Evolutionary conservation across 2,888 invertebrate genomes (phyloP), one percentile per base, ranked within the genome.

Genomic region (Hydriomena furcata): DNA sequence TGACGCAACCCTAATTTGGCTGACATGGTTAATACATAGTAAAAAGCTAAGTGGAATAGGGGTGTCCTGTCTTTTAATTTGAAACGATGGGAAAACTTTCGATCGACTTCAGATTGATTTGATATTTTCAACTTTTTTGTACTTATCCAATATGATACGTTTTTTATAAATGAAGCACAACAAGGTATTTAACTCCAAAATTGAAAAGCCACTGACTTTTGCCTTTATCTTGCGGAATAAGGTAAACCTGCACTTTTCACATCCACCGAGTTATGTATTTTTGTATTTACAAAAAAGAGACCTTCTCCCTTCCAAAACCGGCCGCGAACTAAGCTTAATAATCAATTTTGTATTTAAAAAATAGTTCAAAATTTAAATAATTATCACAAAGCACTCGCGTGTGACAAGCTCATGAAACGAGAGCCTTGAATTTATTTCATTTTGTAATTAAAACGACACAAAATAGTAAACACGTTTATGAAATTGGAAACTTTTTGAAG

Each of bases 51-150:
- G 65, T 61, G 53, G 54, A 57, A 87, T 85, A 83, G 82, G 87
- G 86, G 87, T 78, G 71, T 71, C 60, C 79, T 82, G 74, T 83
- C 73, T 81, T 83, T 84, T 81, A 82, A 84, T 85, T 80, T 70
- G 66, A 62, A 64, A 63, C 65, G 62, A 76, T 86, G 87, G 79
- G 87, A 83, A 84, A 82, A 78, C 73, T 82, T 84, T 61, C 66
- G 76, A 55, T 52, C 44, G 28, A 17, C 28, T 27, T 20, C n/a
- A 32, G 12, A 36, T 3, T 24, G 8, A 5, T 24, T 17, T 27
- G 17, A 2, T n/a, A n/a, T n/a, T n/a, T n/a, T n/a, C n/a, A n/a
- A n/a, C n/a, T n/a, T n/a, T n/a, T 17, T 13, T 38, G 2, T 17
- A 6, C 37, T 38, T n/a, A 10, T n/a, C n/a, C n/a, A n/a, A n/a